These are phyloP conservation scores for Aleiodes alternator DNA, from an alignment of 2,888 invertebrate genomes.

Conservation along the genomic window DNA sequence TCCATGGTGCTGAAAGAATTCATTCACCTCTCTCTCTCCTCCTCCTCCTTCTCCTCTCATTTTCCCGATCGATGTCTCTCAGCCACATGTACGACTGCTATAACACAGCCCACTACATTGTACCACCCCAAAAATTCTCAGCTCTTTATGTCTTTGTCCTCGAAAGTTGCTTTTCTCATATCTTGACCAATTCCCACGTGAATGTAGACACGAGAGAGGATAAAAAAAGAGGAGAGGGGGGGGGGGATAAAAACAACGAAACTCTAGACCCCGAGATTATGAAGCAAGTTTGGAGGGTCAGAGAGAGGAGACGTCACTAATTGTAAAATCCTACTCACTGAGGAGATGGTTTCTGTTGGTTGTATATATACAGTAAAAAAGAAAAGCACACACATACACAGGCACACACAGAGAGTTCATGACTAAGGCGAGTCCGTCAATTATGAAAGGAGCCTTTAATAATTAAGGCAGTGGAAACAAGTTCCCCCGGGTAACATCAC, in stretches of 20 bases:
- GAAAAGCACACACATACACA: conserved; percentile 43
- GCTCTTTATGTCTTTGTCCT: background rate
- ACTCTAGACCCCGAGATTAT: conserved; percentile 45
- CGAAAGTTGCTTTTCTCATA: conserved; percentile 18
- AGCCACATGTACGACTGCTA: background rate
- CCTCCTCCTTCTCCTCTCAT: background rate
- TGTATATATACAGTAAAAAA: conserved; percentile 39
- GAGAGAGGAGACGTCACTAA: conserved; percentile 50
- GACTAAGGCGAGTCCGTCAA: conserved; percentile 68
- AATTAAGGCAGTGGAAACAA: conserved; percentile 61
- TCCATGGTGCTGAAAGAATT: no score
- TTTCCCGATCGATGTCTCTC: conserved; percentile 33
- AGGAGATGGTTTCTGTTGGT: conserved; percentile 23
- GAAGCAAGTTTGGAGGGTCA: conserved; percentile 47
- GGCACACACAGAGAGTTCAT: conserved; percentile 36
- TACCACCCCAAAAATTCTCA: no score
- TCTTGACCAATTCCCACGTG: conserved; percentile 27
- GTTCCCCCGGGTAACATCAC: conserved; percentile 71
- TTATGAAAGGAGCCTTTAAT: conserved; percentile 69
- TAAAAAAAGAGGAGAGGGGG: conserved; percentile 5
- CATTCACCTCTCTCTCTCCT: conserved; percentile 27
- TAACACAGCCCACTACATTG: background rate
- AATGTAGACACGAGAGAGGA: conserved; percentile 31
- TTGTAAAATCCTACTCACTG: conserved; percentile 55
- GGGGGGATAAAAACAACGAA: conserved; percentile 17